Evolutionary conservation across 2,888 invertebrate species (phyloP).

Genomic region (Aleiodes alternator): DNA sequence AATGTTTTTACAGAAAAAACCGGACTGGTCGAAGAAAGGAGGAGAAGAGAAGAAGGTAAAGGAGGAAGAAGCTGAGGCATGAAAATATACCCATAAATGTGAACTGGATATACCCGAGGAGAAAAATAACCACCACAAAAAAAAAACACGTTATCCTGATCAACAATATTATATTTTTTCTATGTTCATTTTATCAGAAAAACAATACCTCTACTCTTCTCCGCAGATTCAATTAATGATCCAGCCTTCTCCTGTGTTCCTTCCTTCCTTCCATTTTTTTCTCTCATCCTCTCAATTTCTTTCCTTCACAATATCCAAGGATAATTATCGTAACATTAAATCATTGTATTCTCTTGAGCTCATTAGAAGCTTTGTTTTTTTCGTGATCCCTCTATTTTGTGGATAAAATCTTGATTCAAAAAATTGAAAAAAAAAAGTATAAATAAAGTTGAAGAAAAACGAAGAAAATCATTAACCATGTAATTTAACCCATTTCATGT

Average conservation of each 20-base stretch:
- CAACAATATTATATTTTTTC: constrained; percentile 34
- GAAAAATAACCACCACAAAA: neutral
- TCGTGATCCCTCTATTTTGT: constrained; percentile 22
- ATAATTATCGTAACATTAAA: constrained; percentile 16
- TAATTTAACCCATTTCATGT: constrained; percentile 21
- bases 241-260: neutral
- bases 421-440: neutral
- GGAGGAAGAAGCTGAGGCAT: constrained; percentile 91
- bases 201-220: neutral
- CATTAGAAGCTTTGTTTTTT: constrained; percentile 16
- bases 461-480: constrained; percentile 10
- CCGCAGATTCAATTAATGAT: constrained; percentile 19
- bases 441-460: constrained; percentile 7
- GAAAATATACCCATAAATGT: constrained; percentile 72
- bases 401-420: neutral
- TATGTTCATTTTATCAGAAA: constrained; percentile 32
- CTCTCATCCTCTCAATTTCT: no score
- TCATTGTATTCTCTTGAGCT: constrained; percentile 9
- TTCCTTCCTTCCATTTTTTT: no score
- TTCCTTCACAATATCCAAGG: constrained; percentile 2
- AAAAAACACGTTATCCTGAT: constrained; percentile 17
- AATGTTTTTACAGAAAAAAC: constrained; percentile 86
- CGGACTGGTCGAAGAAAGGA: constrained; percentile 96
- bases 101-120: constrained; percentile 6
- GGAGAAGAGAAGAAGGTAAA: constrained; percentile 91